Conservation (phyloP, 2,113 vertebrate species). For the Limanda limanda region DNA sequence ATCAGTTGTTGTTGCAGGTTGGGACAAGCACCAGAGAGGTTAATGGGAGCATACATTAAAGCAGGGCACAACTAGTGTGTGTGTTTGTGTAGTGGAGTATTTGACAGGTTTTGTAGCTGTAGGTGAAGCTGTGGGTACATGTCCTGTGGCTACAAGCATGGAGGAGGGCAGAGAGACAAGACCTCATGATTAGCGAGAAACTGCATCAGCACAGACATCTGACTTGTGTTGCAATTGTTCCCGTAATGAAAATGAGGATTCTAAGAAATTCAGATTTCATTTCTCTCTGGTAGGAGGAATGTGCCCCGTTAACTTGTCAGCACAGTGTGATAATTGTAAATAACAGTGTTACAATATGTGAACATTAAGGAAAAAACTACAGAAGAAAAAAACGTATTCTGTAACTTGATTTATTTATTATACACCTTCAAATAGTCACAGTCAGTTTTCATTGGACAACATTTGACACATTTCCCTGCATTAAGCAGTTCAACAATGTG, state of each 20-base stretch:
- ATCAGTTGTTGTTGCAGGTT: neutral
- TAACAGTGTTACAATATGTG: too few relatives aligned
- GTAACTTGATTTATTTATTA: too few relatives aligned
- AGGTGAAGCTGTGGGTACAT: neutral
- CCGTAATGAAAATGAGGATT: neutral
- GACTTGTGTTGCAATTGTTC: neutral
- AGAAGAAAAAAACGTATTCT: too few relatives aligned
- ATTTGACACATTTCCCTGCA: slow-evolving; percentile 1
- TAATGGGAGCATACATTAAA: neutral
- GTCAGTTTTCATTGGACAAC: neutral
- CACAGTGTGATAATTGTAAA: too few relatives aligned
- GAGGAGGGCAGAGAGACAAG: neutral
- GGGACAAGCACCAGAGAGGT: slow-evolving; percentile 28
- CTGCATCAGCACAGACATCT: too few relatives aligned
- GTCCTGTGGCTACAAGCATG: neutral
- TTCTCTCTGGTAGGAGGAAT: too few relatives aligned
- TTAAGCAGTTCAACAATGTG: slow-evolving; percentile 4
- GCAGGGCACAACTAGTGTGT: neutral
- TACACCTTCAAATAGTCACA: too few relatives aligned
- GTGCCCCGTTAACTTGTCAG: neutral
- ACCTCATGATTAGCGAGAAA: neutral
- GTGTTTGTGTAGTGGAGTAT: neutral
- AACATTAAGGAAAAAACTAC: too few relatives aligned
- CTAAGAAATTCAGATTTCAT: neutral
- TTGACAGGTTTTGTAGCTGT: neutral